A percentile compares a stretch with the other conserved stretches of the same genome.
phyloP scores from a whole-genome alignment of 1,140 invertebrate genomes.

The Wiebesia pumilae region DNA sequence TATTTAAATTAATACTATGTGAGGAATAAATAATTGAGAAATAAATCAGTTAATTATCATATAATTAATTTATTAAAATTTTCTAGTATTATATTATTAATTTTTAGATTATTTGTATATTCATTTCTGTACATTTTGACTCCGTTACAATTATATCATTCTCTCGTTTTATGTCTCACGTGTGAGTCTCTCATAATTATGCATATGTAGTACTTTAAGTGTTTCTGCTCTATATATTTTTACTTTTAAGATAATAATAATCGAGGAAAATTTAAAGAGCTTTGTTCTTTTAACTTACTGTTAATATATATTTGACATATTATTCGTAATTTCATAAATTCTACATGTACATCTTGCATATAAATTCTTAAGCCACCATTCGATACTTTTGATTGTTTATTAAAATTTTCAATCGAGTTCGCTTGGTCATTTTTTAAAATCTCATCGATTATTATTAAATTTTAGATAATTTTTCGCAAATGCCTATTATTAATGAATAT shows the following conservation, averaged over 20 bases:
- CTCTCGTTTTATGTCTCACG: background rate
- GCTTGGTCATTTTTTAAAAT: background rate
- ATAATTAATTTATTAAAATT: conserved; percentile 51
- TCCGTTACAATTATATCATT: conserved; percentile 9
- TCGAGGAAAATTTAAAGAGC: background rate
- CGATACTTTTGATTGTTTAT: background rate
- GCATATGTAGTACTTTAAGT: background rate
- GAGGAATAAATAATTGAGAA: background rate
- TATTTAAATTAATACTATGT: background rate
- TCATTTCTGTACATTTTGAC: conserved; percentile 40
- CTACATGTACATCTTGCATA: background rate
- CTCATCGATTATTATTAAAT: conserved; percentile 18
- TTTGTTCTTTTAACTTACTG: background rate
- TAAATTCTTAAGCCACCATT: background rate
- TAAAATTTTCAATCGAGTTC: background rate
- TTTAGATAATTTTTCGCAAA: background rate
- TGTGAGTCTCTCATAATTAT: background rate
- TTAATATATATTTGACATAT: background rate
- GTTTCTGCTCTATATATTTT: conserved; percentile 15
- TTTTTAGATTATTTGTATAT: conserved; percentile 45
- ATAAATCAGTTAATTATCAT: background rate
- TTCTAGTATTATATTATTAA: conserved; percentile 48
- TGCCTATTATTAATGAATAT: conserved; percentile 4
- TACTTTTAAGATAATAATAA: conserved; percentile 22
- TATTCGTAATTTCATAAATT: background rate